Evolutionary conservation across 1,140 invertebrate genomes (phyloP).

Genomic region (Pseudomyrmex cubaensis): DNA sequence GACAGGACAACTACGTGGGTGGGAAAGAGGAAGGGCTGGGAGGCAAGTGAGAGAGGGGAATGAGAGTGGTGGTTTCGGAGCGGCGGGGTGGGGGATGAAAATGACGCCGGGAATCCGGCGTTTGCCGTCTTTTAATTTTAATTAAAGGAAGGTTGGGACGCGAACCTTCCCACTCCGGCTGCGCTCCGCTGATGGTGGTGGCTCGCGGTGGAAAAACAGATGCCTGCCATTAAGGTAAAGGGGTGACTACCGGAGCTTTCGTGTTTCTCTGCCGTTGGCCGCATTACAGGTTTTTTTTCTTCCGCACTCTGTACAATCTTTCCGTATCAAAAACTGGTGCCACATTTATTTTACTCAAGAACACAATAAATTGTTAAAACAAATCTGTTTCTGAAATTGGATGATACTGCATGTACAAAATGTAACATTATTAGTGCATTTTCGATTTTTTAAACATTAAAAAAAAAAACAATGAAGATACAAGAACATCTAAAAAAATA

Average conservation of each 20-base stretch:
- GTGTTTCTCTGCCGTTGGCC: constrained; percentile 34
- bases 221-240: constrained; percentile 70
- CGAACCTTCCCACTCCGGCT: constrained; percentile 1
- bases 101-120: constrained; percentile 76
- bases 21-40: constrained; percentile 48
- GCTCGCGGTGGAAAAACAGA: constrained; percentile 74
- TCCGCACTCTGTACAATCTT: not conserved
- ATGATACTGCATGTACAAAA: not conserved
- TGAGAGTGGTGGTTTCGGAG: constrained; percentile 54
- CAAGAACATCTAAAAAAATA: too few species aligned
- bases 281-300: constrained; percentile 48
- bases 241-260: constrained; percentile 57
- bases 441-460: not conserved
- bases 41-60: constrained; percentile 24
- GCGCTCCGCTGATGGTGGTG: constrained; percentile 16
- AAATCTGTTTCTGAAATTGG: constrained; percentile 1
- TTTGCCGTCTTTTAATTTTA: constrained; percentile 84
- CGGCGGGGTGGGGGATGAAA: constrained; percentile 72
- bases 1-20: constrained; percentile 63
- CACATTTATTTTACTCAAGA: constrained; percentile 29
- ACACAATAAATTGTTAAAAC: not conserved
- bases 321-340: constrained; percentile 20
- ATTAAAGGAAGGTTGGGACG: constrained; percentile 80
- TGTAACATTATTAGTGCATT: not conserved
- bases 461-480: too few species aligned